A percentile compares a stretch with the other conserved stretches of the same genome.
Conservation (phyloP, 2,888 invertebrate genomes). For the Tuta absoluta region DNA sequence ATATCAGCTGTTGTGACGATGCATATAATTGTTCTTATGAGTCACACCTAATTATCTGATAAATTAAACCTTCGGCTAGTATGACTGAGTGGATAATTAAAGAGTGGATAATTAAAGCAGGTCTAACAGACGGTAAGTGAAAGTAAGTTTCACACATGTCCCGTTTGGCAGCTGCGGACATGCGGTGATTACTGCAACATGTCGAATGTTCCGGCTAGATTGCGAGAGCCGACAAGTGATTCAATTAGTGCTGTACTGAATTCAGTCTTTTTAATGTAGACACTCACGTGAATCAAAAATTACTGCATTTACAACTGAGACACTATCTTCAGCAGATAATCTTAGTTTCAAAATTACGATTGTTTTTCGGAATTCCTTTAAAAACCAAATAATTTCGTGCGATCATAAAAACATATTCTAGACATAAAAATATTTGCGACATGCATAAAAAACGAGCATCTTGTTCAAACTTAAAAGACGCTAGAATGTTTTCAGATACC, state of each 20-base stretch:
- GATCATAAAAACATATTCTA: too few relatives aligned
- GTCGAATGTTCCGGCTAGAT: background rate
- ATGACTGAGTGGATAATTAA: conserved; percentile 35
- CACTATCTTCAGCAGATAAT: too few relatives aligned
- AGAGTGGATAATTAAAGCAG: conserved; percentile 52
- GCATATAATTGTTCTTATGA: conserved; percentile 37
- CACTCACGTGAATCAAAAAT: too few relatives aligned
- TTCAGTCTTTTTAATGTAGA: too few relatives aligned
- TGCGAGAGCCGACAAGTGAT: background rate
- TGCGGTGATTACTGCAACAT: background rate
- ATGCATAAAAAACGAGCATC: too few relatives aligned
- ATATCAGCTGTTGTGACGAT: conserved; percentile 32
- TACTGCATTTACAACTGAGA: too few relatives aligned
- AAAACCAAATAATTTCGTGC: too few relatives aligned
- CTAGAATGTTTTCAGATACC: too few relatives aligned
- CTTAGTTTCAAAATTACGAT: too few relatives aligned
- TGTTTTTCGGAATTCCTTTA: too few relatives aligned
- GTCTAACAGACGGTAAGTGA: conserved; percentile 64
- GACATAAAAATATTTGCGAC: too few relatives aligned
- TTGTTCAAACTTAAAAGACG: too few relatives aligned
- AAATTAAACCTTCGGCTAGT: conserved; percentile 44
- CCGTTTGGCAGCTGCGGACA: conserved; percentile 44
- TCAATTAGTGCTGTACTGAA: background rate
- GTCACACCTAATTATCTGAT: conserved; percentile 56
- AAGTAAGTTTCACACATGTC: conserved; percentile 69